Conservation (phyloP, 2,797 vertebrate genomes). For the Neostethus bicornis region DNA sequence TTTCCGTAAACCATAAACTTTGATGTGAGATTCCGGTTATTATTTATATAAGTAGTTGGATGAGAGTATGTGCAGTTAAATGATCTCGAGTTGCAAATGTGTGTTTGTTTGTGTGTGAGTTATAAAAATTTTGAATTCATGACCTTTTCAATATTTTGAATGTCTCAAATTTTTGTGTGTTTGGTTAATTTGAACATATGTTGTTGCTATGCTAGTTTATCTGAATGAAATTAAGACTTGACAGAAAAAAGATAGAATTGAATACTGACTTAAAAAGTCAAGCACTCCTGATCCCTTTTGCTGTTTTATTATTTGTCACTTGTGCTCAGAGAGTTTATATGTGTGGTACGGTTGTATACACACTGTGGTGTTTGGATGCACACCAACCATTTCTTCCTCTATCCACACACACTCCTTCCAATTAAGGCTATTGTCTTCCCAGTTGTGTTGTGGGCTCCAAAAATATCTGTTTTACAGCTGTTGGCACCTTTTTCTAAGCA, state of each 20-base stretch:
- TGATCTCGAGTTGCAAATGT: no score
- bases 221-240: not conserved
- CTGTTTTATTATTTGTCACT: constrained; percentile 39
- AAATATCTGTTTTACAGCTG: constrained; percentile 78
- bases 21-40: no score
- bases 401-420: constrained; percentile 59
- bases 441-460: constrained; percentile 60
- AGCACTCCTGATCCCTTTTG: not conserved
- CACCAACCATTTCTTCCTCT: constrained; percentile 47
- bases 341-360: constrained; percentile 53
- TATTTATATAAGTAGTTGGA: no score
- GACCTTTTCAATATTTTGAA: no score
- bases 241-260: not conserved
- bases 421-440: constrained; percentile 73
- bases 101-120: no score
- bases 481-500: constrained; percentile 73
- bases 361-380: constrained; percentile 56
- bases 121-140: no score
- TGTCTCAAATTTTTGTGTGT: no score
- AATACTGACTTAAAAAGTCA: not conserved
- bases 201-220: not conserved
- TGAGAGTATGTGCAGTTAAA: no score
- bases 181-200: not conserved
- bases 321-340: constrained; percentile 38
- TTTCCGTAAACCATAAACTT: not conserved